Conservation (phyloP, 1,140 invertebrate genomes). For the Melitaea cinxia region DNA sequence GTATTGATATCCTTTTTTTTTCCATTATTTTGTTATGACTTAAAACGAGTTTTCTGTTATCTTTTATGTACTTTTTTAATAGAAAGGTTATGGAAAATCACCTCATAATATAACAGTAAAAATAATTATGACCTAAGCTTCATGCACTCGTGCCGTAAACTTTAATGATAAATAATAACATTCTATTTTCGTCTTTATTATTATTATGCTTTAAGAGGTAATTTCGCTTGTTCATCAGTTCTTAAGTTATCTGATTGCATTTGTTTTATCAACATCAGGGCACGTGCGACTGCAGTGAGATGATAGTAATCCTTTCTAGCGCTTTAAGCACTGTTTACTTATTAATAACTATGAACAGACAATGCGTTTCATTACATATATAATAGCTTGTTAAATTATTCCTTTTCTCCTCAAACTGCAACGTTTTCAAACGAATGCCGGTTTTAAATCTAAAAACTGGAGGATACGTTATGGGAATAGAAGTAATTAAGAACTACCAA, state of each 20-base stretch:
- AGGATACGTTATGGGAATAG: too few species aligned
- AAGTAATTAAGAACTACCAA: too few species aligned
- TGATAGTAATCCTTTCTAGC: slow-evolving; percentile 18
- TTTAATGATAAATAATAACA: not conserved
- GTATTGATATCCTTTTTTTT: too few species aligned
- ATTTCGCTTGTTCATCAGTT: slow-evolving; percentile 5
- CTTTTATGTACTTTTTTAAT: not conserved
- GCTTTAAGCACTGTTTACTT: slow-evolving; percentile 22
- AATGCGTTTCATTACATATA: too few species aligned
- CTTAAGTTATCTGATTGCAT: slow-evolving; percentile 32
- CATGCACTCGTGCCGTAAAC: not conserved
- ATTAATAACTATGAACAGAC: not conserved
- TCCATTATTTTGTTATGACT: too few species aligned
- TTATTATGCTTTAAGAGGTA: slow-evolving; percentile 9
- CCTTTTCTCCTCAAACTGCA: too few species aligned
- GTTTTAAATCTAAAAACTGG: too few species aligned
- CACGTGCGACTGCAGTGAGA: slow-evolving; percentile 35
- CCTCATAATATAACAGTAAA: slow-evolving; percentile 3
- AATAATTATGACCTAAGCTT: slow-evolving; percentile 9
- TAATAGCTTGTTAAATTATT: too few species aligned
- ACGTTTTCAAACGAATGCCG: too few species aligned
- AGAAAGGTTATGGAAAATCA: slow-evolving; percentile 2
- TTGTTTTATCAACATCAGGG: slow-evolving; percentile 39
- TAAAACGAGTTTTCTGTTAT: not conserved
- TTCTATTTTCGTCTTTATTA: not conserved